These are phyloP conservation scores for Leptinotarsa tumamoca DNA, from an alignment of 2,888 invertebrate genomes.

Conservation along the genomic window DNA sequence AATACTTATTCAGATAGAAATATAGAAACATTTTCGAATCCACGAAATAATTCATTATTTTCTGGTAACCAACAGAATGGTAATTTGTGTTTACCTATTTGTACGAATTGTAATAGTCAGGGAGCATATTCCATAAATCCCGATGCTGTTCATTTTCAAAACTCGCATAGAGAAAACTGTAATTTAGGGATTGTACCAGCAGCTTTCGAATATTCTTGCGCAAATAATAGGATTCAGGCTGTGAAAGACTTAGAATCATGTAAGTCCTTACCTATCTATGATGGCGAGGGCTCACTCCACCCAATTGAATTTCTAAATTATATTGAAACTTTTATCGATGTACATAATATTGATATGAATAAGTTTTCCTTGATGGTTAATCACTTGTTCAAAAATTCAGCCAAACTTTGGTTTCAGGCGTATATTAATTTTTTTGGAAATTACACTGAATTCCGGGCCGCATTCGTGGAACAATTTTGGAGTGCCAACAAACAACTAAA, in stretches of 20 bases:
- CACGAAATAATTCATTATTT: slow-evolving; percentile 2
- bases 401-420: slow-evolving; percentile 19
- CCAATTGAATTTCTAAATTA: slow-evolving; percentile 4
- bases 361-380: background rate
- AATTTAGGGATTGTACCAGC: background rate
- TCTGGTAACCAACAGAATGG: background rate
- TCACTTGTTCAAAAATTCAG: slow-evolving; percentile 10
- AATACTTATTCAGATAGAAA: background rate
- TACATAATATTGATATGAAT: background rate
- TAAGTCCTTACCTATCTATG: background rate
- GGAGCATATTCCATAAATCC: background rate
- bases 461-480: slow-evolving; percentile 6
- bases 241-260: background rate
- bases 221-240: background rate
- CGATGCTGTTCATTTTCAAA: background rate
- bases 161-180: background rate
- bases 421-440: background rate
- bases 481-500: slow-evolving; percentile 5
- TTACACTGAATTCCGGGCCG: background rate
- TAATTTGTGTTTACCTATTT: background rate
- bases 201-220: background rate
- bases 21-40: background rate
- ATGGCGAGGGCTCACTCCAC: background rate
- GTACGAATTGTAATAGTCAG: background rate
- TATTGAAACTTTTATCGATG: background rate